A percentile compares a stretch with the other conserved stretches of the same genome.
phyloP scores from a whole-genome alignment of 2,888 invertebrate species.

The Coenonympha arcania region DNA sequence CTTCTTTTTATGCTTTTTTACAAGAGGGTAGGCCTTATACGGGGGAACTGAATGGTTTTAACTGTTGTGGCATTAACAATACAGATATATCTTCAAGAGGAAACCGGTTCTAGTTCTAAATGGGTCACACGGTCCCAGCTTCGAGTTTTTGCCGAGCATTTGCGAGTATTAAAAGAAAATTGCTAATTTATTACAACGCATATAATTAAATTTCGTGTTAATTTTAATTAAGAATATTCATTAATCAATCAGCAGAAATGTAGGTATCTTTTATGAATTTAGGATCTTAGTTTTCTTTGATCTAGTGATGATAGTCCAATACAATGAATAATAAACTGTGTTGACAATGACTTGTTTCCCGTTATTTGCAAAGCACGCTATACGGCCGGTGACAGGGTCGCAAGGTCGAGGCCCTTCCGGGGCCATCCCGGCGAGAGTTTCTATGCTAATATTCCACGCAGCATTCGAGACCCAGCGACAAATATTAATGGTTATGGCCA shows the following conservation, averaged over 20 bases:
- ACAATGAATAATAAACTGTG: conserved; percentile 2
- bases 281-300: too few species aligned
- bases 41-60: conserved; percentile 67
- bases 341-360: conserved; percentile 51
- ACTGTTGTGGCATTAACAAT: conserved; percentile 68
- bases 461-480: conserved; percentile 61
- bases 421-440: conserved; percentile 62
- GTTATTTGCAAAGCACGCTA: conserved; percentile 54
- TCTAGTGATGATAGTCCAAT: too few species aligned
- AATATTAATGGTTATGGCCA: conserved; percentile 67
- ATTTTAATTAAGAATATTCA: not conserved
- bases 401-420: conserved; percentile 61
- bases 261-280: too few species aligned
- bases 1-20: conserved; percentile 66
- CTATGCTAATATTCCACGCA: conserved; percentile 67
- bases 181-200: conserved; percentile 4
- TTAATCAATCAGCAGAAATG: too few species aligned
- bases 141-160: conserved; percentile 56
- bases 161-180: conserved; percentile 31
- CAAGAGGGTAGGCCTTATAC: conserved; percentile 63
- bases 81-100: conserved; percentile 63
- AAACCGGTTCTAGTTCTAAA: conserved; percentile 71
- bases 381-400: conserved; percentile 68
- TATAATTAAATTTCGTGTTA: not conserved
- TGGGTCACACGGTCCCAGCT: conserved; percentile 73